These are phyloP conservation scores for Nasonia oneida DNA, from an alignment of 2,888 invertebrate genomes.

Conservation along the genomic window DNA sequence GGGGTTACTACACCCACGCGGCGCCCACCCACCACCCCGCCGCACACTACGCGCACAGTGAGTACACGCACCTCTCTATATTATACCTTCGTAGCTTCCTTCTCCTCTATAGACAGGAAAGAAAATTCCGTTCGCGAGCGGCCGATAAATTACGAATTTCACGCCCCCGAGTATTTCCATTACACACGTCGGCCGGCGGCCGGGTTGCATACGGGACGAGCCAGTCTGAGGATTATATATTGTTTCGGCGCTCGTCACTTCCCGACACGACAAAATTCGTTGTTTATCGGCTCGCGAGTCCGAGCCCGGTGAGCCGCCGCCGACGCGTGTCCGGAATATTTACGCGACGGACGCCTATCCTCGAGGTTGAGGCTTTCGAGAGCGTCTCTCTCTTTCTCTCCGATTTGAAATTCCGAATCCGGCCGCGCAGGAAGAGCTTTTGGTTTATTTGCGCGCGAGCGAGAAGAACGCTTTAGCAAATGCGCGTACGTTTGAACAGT, in stretches of 20 bases:
- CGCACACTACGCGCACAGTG: constrained; percentile 78
- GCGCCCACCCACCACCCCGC: constrained; percentile 77
- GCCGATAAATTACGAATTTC: constrained; percentile 57
- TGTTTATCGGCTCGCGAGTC: constrained; percentile 50
- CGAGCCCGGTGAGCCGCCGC: not conserved
- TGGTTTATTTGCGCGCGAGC: not conserved
- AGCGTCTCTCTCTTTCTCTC: not conserved
- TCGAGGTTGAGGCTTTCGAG: not conserved
- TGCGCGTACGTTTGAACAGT: too few species aligned
- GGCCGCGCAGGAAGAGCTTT: not conserved
- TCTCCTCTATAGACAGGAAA: not conserved
- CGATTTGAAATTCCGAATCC: not conserved
- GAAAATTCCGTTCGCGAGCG: constrained; percentile 17
- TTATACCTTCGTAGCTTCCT: not conserved
- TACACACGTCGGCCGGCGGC: constrained; percentile 29
- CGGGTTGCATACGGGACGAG: constrained; percentile 18
- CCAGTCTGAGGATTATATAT: not conserved
- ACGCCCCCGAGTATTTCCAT: constrained; percentile 52
- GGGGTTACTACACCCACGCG: constrained; percentile 77
- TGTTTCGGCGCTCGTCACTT: not conserved
- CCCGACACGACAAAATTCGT: constrained; percentile 58
- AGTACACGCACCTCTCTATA: constrained; percentile 65
- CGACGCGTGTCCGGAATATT: constrained; percentile 62
- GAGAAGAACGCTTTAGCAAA: too few species aligned
- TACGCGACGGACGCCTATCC: constrained; percentile 28